Conservation (phyloP, 2,888 invertebrate species). For the Exephanes ischioxanthus region DNA sequence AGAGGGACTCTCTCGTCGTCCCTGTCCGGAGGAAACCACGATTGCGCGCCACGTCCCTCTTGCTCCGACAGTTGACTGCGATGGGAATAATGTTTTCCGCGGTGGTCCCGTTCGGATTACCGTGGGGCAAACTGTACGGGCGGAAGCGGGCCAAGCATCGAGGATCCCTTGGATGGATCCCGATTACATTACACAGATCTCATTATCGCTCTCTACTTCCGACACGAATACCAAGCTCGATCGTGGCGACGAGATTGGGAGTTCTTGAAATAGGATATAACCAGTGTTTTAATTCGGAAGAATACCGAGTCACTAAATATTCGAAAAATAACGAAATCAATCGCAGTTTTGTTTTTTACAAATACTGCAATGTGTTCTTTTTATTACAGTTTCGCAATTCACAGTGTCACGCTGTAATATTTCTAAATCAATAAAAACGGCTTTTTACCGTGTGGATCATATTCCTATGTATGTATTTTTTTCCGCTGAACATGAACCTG, state of each 20-base stretch:
- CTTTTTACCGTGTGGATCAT: background rate
- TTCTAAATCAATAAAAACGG: background rate
- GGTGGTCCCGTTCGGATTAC: constrained; percentile 49
- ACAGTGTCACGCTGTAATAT: background rate
- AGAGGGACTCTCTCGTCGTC: background rate
- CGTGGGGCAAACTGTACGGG: constrained; percentile 2
- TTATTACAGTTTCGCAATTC: background rate
- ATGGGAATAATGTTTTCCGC: constrained; percentile 45
- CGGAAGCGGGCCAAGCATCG: constrained; percentile 23
- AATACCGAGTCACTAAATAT: background rate
- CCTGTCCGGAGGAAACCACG: background rate
- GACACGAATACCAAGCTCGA: constrained; percentile 37
- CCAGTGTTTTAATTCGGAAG: background rate
- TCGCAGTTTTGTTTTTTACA: too few relatives aligned
- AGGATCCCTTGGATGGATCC: constrained; percentile 3
- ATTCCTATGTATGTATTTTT: background rate
- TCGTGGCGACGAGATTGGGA: background rate
- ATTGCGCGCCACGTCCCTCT: constrained; percentile 1
- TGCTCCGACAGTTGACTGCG: constrained; percentile 1
- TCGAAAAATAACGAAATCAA: background rate
- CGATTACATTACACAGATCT: constrained; percentile 39
- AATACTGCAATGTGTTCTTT: background rate
- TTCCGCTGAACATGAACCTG: background rate
- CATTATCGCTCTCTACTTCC: constrained; percentile 31
- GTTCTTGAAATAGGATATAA: background rate